These are phyloP conservation scores for Chauna torquata DNA, from an alignment of 2,113 vertebrate genomes.

Conservation along the genomic window DNA sequence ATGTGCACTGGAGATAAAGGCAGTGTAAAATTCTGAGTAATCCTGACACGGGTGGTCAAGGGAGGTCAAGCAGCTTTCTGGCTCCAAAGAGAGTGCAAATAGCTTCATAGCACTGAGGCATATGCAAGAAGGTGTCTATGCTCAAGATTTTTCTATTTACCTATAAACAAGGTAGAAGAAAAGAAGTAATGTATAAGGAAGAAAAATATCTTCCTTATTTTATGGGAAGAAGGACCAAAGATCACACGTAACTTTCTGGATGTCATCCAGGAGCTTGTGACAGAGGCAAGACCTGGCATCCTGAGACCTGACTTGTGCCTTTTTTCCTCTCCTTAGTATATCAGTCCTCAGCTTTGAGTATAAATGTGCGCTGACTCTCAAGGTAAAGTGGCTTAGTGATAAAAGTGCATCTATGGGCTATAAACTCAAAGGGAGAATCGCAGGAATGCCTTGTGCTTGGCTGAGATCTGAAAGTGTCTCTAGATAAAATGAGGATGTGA, in stretches of 20 bases:
- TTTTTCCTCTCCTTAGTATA: neutral
- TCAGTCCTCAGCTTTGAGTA: neutral
- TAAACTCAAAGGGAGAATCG: neutral
- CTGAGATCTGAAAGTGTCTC: conserved; percentile 2
- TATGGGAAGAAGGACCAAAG: neutral
- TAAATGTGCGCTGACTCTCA: neutral
- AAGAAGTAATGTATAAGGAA: too few relatives aligned
- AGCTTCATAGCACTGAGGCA: neutral
- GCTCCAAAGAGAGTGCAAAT: neutral
- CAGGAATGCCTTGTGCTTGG: neutral
- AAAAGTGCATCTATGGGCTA: neutral
- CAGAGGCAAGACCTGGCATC: neutral
- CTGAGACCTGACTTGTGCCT: neutral
- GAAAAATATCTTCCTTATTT: neutral
- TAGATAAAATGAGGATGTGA: conserved; percentile 57
- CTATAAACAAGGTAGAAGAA: accelerated
- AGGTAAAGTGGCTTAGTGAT: neutral
- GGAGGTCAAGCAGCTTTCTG: neutral
- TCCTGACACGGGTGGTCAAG: neutral
- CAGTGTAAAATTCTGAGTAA: neutral
- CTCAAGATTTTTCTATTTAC: neutral
- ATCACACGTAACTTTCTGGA: neutral
- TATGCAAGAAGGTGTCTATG: neutral
- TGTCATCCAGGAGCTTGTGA: neutral
- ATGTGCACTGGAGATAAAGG: neutral